Evolutionary conservation across 2,113 vertebrate genomes (phyloP).

Genomic region (Alligator mississippiensis): DNA sequence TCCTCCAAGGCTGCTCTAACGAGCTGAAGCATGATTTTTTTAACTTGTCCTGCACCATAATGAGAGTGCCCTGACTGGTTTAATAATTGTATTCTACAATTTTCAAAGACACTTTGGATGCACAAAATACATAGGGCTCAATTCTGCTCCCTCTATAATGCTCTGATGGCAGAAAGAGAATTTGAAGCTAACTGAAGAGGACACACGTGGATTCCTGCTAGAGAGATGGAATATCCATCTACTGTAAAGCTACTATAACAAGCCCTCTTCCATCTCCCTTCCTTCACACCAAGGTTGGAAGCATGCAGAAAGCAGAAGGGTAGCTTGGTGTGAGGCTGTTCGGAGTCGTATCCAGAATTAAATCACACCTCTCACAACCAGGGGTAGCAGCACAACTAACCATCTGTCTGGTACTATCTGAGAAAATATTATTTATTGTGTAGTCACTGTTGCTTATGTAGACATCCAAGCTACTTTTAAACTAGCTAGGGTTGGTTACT

Average conservation of each 20-base stretch:
- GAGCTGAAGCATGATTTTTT: not conserved
- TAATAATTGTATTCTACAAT: not conserved
- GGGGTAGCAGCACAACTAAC: not conserved
- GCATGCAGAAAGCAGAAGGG: not conserved
- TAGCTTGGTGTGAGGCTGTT: not conserved
- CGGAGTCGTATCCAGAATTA: not conserved
- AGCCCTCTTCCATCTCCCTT: too few species aligned
- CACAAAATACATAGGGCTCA: not conserved
- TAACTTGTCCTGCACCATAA: not conserved
- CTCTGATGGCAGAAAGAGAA: not conserved
- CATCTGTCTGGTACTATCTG: not conserved
- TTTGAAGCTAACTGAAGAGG: not conserved
- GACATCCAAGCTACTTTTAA: too few species aligned
- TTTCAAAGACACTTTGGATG: not conserved
- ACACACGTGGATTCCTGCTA: too few species aligned
- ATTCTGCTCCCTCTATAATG: not conserved
- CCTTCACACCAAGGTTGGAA: fast-evolving
- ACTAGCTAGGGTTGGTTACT: not conserved
- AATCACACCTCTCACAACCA: not conserved
- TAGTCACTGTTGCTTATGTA: too few species aligned
- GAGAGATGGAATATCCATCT: too few species aligned
- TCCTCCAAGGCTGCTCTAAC: not conserved
- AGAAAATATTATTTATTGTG: too few species aligned
- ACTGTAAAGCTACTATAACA: too few species aligned
- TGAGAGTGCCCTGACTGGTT: not conserved